phyloP scores from a whole-genome alignment of 2,113 vertebrate species.

The Channa argus region DNA sequence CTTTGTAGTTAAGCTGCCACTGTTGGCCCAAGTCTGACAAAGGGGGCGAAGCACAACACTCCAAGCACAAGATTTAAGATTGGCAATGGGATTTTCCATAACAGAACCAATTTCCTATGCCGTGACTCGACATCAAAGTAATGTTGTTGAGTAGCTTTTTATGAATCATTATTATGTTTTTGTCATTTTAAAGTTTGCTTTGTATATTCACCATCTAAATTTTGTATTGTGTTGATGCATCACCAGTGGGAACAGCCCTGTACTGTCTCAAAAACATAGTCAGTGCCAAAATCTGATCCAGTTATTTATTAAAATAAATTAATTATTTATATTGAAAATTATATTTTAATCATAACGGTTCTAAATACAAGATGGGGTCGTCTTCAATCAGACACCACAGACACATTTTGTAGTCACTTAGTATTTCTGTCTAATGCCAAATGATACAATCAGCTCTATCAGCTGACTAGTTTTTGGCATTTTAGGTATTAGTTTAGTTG shows the following conservation, averaged over 20 bases:
- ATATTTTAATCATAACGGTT: too few species aligned
- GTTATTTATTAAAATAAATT: too few species aligned
- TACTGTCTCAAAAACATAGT: too few species aligned
- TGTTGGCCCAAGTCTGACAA: not conserved
- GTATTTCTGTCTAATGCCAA: slow-evolving; percentile 15
- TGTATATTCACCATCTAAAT: too few species aligned
- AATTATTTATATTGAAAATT: too few species aligned
- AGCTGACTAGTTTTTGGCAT: slow-evolving; percentile 1
- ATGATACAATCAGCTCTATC: not conserved
- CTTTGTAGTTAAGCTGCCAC: slow-evolving; percentile 18
- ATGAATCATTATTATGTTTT: too few species aligned
- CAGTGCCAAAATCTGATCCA: too few species aligned
- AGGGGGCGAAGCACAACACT: not conserved
- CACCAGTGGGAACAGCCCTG: too few species aligned
- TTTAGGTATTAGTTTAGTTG: not conserved
- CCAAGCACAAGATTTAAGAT: slow-evolving; percentile 2
- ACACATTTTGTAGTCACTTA: slow-evolving; percentile 5
- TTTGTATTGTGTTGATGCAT: too few species aligned
- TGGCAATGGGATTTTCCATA: slow-evolving; percentile 6
- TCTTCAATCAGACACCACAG: not conserved
- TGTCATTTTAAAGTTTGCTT: too few species aligned
- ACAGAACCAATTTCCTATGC: not conserved
- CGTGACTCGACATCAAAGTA: not conserved
- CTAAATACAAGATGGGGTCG: too few species aligned
- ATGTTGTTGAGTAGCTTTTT: not conserved